Conservation (phyloP, 2,797 vertebrate species). For the Sebastes reedi region DNA sequence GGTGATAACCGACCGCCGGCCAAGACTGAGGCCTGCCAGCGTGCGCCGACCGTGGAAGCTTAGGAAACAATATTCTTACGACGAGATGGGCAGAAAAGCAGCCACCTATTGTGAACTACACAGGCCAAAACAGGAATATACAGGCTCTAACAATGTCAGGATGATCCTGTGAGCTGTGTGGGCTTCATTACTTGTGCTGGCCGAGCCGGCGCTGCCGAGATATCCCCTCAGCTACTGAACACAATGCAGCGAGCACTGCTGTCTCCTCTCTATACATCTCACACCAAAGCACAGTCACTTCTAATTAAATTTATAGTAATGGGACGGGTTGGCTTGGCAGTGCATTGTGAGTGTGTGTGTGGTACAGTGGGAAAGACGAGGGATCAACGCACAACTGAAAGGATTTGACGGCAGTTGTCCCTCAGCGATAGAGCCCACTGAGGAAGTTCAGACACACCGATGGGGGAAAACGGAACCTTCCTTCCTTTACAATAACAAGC, state of each 20-base stretch:
- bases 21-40: constrained; percentile 42
- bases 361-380: constrained; percentile 13
- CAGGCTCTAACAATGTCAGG: constrained; percentile 24
- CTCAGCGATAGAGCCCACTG: constrained; percentile 35
- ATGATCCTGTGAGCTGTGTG: constrained; percentile 46
- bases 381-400: constrained; percentile 46
- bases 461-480: constrained; percentile 1
- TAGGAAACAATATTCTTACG: constrained; percentile 41
- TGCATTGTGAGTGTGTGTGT: constrained; percentile 20
- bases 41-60: background rate
- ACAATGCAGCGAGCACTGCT: constrained; percentile 48
- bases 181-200: constrained; percentile 50
- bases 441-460: constrained; percentile 39
- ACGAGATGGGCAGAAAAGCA: constrained; percentile 23
- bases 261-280: constrained; percentile 63
- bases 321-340: constrained; percentile 42
- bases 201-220: constrained; percentile 10
- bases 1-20: constrained; percentile 27
- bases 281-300: constrained; percentile 64
- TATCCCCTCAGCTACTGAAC: constrained; percentile 40
- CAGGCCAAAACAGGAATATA: constrained; percentile 37
- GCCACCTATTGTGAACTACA: constrained; percentile 33
- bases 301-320: constrained; percentile 61
- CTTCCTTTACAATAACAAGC: constrained; percentile 29
- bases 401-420: constrained; percentile 60